Base-by-base conservation (phyloP, 2,797 vertebrate genomes). In the Pyrrhura leucotis region DNA sequence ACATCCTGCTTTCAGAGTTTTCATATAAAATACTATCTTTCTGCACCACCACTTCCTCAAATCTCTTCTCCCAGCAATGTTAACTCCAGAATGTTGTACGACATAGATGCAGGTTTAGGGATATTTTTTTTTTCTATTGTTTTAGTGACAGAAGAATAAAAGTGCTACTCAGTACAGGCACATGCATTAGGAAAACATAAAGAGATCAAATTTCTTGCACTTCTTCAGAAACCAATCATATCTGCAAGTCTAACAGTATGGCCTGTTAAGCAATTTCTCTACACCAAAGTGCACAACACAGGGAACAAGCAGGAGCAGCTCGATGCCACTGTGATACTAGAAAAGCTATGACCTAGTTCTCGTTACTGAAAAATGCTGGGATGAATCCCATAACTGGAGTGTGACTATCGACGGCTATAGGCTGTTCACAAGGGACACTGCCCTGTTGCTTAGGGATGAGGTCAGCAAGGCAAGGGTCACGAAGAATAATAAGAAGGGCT, bases 381-480 rank as follows among this genome's bases (percentile, higher is more conserved):
- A 54, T 0, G 0, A 53, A 77, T 39, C 4, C 15, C 23, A 11
- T 16, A 26, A 37, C 61, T 61, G 4, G 8, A 65, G 9, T 5
- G 13, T 1, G 2, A 37, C 26, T 69, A 19, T 22, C 1, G 1
- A 77, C 6, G 11, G 20, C 18, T 68, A 59, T 12, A 63, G n/a
- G 21, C n/a, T 40, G 14, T 35, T 54, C 72, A 71, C 20, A 44
- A 82, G 51, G 7, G 29, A 31, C 9, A 3, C 7, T 62, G 20
- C 28, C 17, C 1, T 2, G 47, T 18, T 83, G 39, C 7, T 2
- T 7, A 53, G n/a, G 26, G 39, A 62, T 17, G 17, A 14, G 16
- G 28, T n/a, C 33, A 63, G 19, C 28, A 54, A 54, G 14, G 19
- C 33, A 54, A 28, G 33, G 40, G 28, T 45, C 20, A 15, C n/a